Evolutionary conservation across 2,888 invertebrate genomes (phyloP), one percentile per base, ranked within the genome.

Genomic region (Elmis aenea): DNA sequence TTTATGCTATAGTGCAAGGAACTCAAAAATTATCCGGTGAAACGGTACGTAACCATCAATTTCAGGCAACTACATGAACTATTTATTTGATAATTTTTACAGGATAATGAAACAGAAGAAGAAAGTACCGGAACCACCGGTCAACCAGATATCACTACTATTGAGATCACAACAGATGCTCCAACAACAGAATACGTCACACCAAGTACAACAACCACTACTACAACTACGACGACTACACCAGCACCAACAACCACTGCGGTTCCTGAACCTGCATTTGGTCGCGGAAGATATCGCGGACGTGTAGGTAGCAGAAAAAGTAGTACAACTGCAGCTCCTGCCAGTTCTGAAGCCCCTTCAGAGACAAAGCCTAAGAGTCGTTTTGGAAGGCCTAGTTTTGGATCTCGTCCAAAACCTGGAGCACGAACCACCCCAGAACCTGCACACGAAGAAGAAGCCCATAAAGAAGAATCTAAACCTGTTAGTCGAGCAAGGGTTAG

Each of bases 1-100:
- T 89, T 26, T 89, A 89, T 57, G 89, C 89, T 1, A 84, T 87
- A 53, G 71, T 86, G 29, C 77, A 76, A 55, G 76, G 77, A 43
- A 75, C 76, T 1, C 76, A 76, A 45, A 75, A 68, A 48, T 71
- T 75, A 16, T 59, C 64, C 15, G 68, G 66, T 15, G 68, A 64
- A 27, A 45, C 35, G 29, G 55, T 51, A 39, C 44, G 30, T 45
- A 51, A 3, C 35, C 44, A 0, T 50, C 41, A 3, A 38, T 50
- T 4, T 44, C 37, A 5, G 49, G n/a, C n/a, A n/a, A n/a, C 9
- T n/a, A 2, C 3, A 21, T 21, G 6, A 10, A 6, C 9, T 22
- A 10, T 6, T 6, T 10, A 21, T 21, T 21, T 21, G n/a, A 2
- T 9, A 9, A 21, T 21, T 4, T 2, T 26, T 30, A 48, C 16